Percentiles rank a stretch among this genome's conserved stretches.
phyloP scores from a whole-genome alignment of 92 coral and sea anemone species.

The Porites divaricata region DNA sequence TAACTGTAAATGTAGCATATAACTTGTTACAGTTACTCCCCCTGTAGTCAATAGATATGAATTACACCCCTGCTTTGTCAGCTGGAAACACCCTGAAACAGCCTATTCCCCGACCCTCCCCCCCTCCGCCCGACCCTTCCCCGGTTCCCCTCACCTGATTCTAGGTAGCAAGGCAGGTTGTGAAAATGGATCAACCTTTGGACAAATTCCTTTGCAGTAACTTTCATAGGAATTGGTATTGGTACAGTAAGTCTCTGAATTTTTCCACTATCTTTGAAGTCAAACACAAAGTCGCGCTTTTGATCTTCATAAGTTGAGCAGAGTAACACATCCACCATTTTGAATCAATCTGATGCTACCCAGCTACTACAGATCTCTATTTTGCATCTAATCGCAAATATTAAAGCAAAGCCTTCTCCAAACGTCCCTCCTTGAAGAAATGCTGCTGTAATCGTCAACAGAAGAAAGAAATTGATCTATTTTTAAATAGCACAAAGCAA shows the following conservation, averaged over 20 bases:
- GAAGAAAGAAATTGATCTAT: not conserved
- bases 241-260: conserved; percentile 71
- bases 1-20: no score
- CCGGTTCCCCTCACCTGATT: conserved; percentile 65
- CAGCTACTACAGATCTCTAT: not conserved
- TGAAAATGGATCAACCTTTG: conserved; percentile 83
- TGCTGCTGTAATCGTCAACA: no score
- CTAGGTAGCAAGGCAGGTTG: conserved; percentile 88
- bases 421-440: not conserved
- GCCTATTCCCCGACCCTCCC: not conserved
- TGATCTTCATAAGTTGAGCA: conserved; percentile 75
- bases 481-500: not conserved
- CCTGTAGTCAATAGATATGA: no score
- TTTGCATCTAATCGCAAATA: not conserved
- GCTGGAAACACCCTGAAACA: no score
- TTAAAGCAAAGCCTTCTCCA: not conserved
- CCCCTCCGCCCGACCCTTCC: not conserved
- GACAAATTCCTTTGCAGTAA: conserved; percentile 83
- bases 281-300: conserved; percentile 67
- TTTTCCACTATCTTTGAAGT: conserved; percentile 70
- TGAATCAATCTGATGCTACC: not conserved
- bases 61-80: no score
- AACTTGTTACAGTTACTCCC: no score
- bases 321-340: conserved; percentile 73
- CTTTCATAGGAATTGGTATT: conserved; percentile 79